Conservation (phyloP, 2,888 invertebrate species). For the Lasioglossum leucozonium region DNA sequence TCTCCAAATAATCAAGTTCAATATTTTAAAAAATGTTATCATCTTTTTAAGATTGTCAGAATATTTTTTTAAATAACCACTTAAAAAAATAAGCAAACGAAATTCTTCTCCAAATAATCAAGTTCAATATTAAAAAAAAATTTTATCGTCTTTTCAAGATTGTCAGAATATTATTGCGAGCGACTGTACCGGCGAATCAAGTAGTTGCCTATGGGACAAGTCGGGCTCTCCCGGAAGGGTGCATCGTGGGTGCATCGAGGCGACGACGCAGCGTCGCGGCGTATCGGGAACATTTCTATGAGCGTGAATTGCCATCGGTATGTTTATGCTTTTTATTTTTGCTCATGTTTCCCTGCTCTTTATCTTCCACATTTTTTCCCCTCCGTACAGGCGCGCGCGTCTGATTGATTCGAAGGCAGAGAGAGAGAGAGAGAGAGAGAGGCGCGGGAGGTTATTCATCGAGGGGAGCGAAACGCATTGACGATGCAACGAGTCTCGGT, state of each 20-base stretch:
- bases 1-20: no score
- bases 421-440: no score
- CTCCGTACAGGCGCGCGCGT: neutral
- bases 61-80: no score
- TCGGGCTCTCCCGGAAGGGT: conserved; percentile 6
- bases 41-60: no score
- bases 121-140: no score
- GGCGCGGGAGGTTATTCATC: conserved; percentile 36
- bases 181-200: neutral
- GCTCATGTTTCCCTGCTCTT: neutral
- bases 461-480: conserved; percentile 11
- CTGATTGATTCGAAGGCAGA: conserved; percentile 6
- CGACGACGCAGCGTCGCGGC: conserved; percentile 16
- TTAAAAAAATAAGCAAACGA: no score
- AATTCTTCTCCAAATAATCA: no score
- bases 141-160: no score
- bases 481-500: conserved; percentile 33
- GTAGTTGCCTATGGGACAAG: conserved; percentile 1
- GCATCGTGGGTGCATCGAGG: neutral
- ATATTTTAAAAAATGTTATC: no score
- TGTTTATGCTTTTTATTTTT: neutral
- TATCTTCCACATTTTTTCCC: neutral
- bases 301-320: neutral
- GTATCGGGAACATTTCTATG: conserved; percentile 22
- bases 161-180: no score